Evolutionary conservation across 1,140 invertebrate genomes (phyloP), one percentile per base, ranked within the genome.

Genomic region (Euwallacea fornicatus): DNA sequence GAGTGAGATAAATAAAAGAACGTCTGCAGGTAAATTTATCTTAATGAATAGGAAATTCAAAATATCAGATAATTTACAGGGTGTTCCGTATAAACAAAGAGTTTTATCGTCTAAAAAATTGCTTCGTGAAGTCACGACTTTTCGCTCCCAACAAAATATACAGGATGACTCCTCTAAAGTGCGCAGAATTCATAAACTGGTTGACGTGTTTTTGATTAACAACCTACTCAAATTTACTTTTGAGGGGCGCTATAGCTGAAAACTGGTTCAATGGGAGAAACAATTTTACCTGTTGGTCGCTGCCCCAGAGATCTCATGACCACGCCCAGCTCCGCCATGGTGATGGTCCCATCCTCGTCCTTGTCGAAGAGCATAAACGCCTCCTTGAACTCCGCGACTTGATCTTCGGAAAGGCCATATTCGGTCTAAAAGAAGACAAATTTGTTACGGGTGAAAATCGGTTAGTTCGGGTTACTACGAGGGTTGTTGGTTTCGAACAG

Each of bases 351-450:
- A 79, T 96, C 94, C 81, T 94, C 92, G 79, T 96, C 93, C 80
- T 96, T 96, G 82, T 96, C 94, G 80, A 96, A 96, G 33, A 96
- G 85, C 90, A 93, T 93, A 81, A 96, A 96, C 7, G 93, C 93
- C 82, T 96, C 93, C 83, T 94, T 94, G 84, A 94, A 94, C 85
- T 95, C 90, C 75, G 90, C 90, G 64, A 93, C 91, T 87, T 93
- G 91, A 80, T 93, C 92, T 81, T 93, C 91, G 64, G 91, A 91
- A 62, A 94, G 86, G 75, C 92, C 92, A 85, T 93, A 93, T 81
- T 94, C 92, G 67, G 88, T 88, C 92, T 93, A 73, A 76, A 54
- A 62, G 56, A 72, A 65, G 68, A 60, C 55, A 70, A 6, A 50
- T 50, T 50, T 13, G 46, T 3, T 6, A 50, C 46, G 2, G 46